phyloP scores from a whole-genome alignment of 2,113 vertebrate genomes.

The Kryptolebias marmoratus region DNA sequence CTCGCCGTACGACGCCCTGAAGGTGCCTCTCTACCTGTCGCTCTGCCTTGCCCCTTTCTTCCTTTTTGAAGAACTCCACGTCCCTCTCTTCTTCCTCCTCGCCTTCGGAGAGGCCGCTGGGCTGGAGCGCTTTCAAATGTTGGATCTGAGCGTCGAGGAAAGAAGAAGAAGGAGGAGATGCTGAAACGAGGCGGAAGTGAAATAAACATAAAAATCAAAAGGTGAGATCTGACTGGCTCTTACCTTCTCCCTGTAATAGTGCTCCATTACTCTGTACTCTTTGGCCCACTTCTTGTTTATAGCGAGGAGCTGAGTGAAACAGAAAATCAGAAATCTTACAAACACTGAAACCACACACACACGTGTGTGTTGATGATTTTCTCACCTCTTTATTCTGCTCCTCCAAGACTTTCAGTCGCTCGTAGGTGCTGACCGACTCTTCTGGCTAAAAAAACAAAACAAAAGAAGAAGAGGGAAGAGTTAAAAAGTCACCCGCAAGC shows the following conservation, averaged over 20 bases:
- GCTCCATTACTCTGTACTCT: constrained; percentile 65
- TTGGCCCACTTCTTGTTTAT: constrained; percentile 75
- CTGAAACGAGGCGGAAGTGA: not conserved
- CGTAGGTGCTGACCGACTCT: not conserved
- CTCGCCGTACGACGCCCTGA: no score
- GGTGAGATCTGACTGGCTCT: not conserved
- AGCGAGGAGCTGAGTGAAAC: constrained; percentile 66
- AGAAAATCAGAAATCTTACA: not conserved
- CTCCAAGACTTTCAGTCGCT: constrained; percentile 48
- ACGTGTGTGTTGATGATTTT: not conserved
- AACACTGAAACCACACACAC: not conserved
- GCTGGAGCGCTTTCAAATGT: constrained; percentile 23
- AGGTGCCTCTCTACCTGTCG: constrained; percentile 22
- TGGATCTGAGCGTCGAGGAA: constrained; percentile 15
- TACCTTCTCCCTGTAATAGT: constrained; percentile 64
- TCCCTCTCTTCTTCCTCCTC: constrained; percentile 4
- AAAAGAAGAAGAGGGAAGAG: constrained; percentile 34
- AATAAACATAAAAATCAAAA: not conserved
- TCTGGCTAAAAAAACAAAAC: constrained; percentile 20
- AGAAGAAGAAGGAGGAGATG: not conserved
- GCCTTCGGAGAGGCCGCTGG: constrained; percentile 1
- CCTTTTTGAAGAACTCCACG: not conserved
- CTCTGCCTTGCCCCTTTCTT: constrained; percentile 10
- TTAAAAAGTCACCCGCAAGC: not conserved
- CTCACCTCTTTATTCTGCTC: constrained; percentile 66